phyloP scores from a whole-genome alignment of 2,113 vertebrate species.

The Sander vitreus region DNA sequence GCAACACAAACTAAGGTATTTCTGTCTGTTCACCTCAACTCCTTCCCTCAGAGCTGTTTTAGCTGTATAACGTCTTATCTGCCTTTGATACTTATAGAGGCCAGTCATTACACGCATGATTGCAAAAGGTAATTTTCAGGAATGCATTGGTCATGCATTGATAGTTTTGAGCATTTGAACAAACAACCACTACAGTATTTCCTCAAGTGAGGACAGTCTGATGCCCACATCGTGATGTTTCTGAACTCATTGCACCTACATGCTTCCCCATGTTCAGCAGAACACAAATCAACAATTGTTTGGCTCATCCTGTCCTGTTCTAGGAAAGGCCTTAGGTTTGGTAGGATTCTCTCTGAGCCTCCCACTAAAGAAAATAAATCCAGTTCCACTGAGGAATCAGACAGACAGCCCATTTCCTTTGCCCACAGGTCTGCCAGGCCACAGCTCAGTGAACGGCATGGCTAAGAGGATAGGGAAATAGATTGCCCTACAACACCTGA shows the following conservation, averaged over 20 bases:
- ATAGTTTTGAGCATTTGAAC: too few species aligned
- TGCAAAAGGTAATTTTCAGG: too few species aligned
- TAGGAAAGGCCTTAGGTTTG: not conserved
- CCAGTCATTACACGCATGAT: too few species aligned
- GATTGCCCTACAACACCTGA: constrained; percentile 58
- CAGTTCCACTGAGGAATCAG: constrained; percentile 17
- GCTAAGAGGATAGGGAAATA: constrained; percentile 45
- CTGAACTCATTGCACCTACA: too few species aligned
- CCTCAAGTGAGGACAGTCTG: not conserved
- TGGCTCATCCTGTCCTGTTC: not conserved
- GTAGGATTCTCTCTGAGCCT: constrained; percentile 21
- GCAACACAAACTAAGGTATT: not conserved
- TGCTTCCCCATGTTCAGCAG: not conserved
- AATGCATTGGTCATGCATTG: too few species aligned
- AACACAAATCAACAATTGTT: constrained; percentile 5
- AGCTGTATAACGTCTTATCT: too few species aligned
- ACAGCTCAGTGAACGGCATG: constrained; percentile 40
- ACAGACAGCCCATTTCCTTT: constrained; percentile 57
- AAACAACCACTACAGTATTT: too few species aligned
- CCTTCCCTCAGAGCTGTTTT: too few species aligned
- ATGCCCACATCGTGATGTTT: not conserved
- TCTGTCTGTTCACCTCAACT: too few species aligned
- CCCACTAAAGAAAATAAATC: constrained; percentile 36
- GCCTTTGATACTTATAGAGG: too few species aligned
- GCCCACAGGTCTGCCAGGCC: constrained; percentile 26